Evolutionary conservation across 1,140 invertebrate species (phyloP), one percentile per base, ranked within the genome.

Genomic region (Musca domestica): DNA sequence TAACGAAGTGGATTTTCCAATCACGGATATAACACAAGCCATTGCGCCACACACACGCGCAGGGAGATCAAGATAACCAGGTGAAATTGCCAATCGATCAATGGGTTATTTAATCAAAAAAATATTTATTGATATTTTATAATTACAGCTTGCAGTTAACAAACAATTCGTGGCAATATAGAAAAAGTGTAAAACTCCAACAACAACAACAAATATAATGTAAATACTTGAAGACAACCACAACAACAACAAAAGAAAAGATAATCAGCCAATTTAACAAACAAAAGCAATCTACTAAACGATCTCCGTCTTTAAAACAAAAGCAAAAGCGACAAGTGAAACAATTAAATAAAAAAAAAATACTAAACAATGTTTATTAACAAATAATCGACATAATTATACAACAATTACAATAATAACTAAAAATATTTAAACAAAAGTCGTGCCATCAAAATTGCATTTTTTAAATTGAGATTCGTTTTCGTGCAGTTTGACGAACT

Each of bases 361-460:
- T 56, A 27, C 10, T 27, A 14, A 58, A 58, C 54, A 58, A 58
- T 6, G 23, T 58, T 51, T 17, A 51, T 19, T 51, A 51, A 22
- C 4, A 51, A 51, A 51, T 51, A 51, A 19, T 12, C 34, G 19
- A 14, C 17, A 51, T 51, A 19, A 19, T 6, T 51, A 51, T n/a
- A n/a, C n/a, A n/a, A n/a, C n/a, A n/a, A n/a, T n/a, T 19, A 58
- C 23, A 30, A 56, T 7, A 56, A 30, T 2, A n/a, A 30, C n/a
- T n/a, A n/a, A 54, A 54, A 23, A 17, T 41, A 61, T 20, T 20
- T 19, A 61, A 61, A 34, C 15, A 61, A 61, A 61, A 61, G 27
- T 61, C 56, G 56, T 61, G 56, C 56, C 56, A 61, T 61, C 56
- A 61, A 9, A n/a, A 61, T 61, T 61, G 56, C 56, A 61, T 61